phyloP scores from a whole-genome alignment of 2,797 vertebrate species.

The Bovichtus diacanthus region DNA sequence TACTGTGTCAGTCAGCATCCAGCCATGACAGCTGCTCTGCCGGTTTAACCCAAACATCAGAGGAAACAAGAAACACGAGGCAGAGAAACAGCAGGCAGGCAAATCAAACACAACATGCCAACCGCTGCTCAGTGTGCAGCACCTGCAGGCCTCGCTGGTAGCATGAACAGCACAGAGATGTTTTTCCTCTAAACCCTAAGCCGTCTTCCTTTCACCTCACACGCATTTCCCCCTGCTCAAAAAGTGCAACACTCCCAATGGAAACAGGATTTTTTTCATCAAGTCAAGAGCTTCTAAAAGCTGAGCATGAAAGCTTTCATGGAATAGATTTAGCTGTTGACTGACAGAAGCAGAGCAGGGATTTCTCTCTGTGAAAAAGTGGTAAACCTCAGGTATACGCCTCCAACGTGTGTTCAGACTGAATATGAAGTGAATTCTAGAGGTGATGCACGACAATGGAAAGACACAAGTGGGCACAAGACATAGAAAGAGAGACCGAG shows the following conservation, averaged over 20 bases:
- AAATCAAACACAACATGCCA: slow-evolving; percentile 40
- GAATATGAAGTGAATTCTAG: not conserved
- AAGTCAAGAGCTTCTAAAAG: not conserved
- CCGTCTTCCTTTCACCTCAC: not conserved
- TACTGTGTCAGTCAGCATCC: slow-evolving; percentile 20
- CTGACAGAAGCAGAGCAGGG: not conserved
- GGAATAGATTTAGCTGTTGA: not conserved
- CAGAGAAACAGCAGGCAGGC: not conserved
- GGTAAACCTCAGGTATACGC: not conserved
- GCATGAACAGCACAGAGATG: slow-evolving; percentile 19
- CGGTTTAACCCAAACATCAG: slow-evolving; percentile 49
- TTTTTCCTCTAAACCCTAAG: not conserved
- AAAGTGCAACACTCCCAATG: not conserved
- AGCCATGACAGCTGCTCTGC: slow-evolving; percentile 23
- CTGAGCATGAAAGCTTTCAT: not conserved
- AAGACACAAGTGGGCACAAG: not conserved
- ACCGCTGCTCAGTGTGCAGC: not conserved
- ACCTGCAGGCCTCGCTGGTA: slow-evolving; percentile 15
- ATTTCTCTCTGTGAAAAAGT: not conserved
- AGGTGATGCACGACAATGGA: not conserved
- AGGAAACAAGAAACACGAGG: slow-evolving; percentile 18
- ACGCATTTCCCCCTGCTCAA: not conserved
- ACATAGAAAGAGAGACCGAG: not conserved
- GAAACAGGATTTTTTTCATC: not conserved
- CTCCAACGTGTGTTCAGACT: not conserved